Evolutionary conservation across 2,888 invertebrate genomes (phyloP).

Genomic region (Mechanitis mazaeus): DNA sequence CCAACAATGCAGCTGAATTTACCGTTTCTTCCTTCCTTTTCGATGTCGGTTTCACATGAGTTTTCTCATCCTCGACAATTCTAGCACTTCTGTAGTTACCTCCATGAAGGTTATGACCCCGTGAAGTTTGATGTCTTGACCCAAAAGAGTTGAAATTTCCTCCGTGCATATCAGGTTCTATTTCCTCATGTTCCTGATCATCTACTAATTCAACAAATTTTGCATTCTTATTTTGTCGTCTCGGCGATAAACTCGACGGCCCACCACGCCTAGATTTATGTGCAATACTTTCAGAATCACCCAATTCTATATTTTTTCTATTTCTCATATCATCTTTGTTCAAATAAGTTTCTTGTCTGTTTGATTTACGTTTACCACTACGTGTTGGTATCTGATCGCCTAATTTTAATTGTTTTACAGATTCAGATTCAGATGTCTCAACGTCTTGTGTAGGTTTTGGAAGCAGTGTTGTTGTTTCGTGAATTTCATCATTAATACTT

Average conservation of each 20-base stretch:
- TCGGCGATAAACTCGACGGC: conserved; percentile 40
- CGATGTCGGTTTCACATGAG: conserved; percentile 24
- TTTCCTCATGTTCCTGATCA: conserved; percentile 33
- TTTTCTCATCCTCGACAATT: conserved; percentile 37
- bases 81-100: conserved; percentile 64
- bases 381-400: conserved; percentile 11
- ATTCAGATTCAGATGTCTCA: conserved; percentile 52
- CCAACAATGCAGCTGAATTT: conserved; percentile 54
- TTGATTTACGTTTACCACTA: conserved; percentile 7
- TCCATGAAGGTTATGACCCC: conserved; percentile 54
- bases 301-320: conserved; percentile 46
- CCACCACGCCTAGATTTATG: conserved; percentile 46
- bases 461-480: conserved; percentile 12
- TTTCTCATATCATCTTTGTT: conserved; percentile 30
- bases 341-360: background rate
- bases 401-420: conserved; percentile 19
- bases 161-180: conserved; percentile 32
- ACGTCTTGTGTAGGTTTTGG: conserved; percentile 37
- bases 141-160: conserved; percentile 44
- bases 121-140: conserved; percentile 31
- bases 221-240: conserved; percentile 39
- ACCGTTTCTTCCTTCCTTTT: conserved; percentile 32
- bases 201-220: conserved; percentile 52
- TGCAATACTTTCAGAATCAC: conserved; percentile 30
- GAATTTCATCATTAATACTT: conserved; percentile 40